These are phyloP conservation scores for Drosophila oshimai DNA, from an alignment of 1,140 invertebrate species.

Conservation along the genomic window DNA sequence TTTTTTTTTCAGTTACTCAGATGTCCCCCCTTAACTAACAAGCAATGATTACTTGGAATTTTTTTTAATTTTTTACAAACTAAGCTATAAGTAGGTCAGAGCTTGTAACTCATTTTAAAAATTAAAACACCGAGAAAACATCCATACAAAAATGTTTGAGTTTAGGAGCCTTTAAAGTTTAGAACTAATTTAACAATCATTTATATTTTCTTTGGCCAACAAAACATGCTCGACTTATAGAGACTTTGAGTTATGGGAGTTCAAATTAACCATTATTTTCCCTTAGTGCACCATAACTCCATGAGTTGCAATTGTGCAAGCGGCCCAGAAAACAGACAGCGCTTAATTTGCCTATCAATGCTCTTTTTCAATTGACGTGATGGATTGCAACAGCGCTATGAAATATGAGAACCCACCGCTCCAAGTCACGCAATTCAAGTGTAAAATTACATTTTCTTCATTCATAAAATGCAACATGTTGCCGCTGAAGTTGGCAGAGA, in stretches of 20 bases:
- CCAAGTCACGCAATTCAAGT: conserved; percentile 73
- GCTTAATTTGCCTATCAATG: conserved; percentile 67
- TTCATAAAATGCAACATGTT: conserved; percentile 49
- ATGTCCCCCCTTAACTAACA: too few relatives aligned
- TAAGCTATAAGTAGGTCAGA: too few relatives aligned
- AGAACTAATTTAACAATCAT: too few relatives aligned
- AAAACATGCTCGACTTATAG: too few relatives aligned
- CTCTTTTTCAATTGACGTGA: conserved; percentile 50
- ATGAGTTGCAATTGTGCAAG: conserved; percentile 29
- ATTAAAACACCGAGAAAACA: too few relatives aligned
- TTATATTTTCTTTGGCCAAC: too few relatives aligned
- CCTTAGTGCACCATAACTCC: background rate
- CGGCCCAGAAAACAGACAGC: background rate
- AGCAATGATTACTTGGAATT: too few relatives aligned
- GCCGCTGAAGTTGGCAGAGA: conserved; percentile 20
- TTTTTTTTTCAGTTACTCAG: too few relatives aligned
- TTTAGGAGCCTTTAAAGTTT: too few relatives aligned
- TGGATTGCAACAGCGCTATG: conserved; percentile 46
- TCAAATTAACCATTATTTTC: background rate
- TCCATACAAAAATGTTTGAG: too few relatives aligned
- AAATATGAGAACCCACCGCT: conserved; percentile 56
- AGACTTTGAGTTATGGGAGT: background rate
- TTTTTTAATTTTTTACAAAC: too few relatives aligned
- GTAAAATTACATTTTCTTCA: conserved; percentile 76
- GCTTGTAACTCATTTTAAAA: too few relatives aligned